phyloP scores from a whole-genome alignment of 2,888 invertebrate genomes.

The Drosophila planitibia region DNA sequence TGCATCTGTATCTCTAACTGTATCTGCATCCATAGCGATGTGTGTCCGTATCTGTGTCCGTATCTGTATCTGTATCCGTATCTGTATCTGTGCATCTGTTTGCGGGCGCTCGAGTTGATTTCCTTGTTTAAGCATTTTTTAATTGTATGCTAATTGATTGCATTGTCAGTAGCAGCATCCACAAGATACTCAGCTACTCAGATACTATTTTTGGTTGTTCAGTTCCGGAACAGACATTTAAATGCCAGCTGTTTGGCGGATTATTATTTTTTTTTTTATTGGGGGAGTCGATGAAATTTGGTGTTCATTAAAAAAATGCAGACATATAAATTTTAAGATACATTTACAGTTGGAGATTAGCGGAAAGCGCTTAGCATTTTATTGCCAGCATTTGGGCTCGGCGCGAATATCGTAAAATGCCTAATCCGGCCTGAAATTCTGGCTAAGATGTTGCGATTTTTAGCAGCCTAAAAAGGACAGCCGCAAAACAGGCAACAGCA shows the following conservation, averaged over 20 bases:
- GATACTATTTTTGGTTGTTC: conserved; percentile 43
- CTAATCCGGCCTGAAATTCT: conserved; percentile 70
- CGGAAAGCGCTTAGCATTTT: conserved; percentile 77
- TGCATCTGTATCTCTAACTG: conserved; percentile 13
- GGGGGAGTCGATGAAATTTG: not conserved
- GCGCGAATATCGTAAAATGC: conserved; percentile 51
- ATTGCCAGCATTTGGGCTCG: conserved; percentile 51
- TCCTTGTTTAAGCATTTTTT: conserved; percentile 75
- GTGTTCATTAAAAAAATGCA: conserved; percentile 47
- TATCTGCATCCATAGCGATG: conserved; percentile 10
- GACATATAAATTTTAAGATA: not conserved
- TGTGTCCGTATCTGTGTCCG: conserved; percentile 8
- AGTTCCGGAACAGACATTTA: conserved; percentile 41
- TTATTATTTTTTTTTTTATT: not conserved
- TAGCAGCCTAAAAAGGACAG: conserved; percentile 63
- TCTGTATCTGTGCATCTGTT: conserved; percentile 20
- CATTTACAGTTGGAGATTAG: conserved; percentile 48
- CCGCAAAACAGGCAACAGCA: conserved; percentile 26
- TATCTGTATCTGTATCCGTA: conserved; percentile 15
- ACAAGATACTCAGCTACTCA: conserved; percentile 33
- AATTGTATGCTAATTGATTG: conserved; percentile 81
- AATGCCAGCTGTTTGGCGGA: conserved; percentile 40
- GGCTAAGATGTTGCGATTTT: conserved; percentile 67
- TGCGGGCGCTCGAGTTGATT: conserved; percentile 62
- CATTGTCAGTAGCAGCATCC: conserved; percentile 57